Evolutionary conservation across 1,140 invertebrate genomes (phyloP), one percentile per base, ranked within the genome.

Genomic region (Mycetomoellerius zeteki): DNA sequence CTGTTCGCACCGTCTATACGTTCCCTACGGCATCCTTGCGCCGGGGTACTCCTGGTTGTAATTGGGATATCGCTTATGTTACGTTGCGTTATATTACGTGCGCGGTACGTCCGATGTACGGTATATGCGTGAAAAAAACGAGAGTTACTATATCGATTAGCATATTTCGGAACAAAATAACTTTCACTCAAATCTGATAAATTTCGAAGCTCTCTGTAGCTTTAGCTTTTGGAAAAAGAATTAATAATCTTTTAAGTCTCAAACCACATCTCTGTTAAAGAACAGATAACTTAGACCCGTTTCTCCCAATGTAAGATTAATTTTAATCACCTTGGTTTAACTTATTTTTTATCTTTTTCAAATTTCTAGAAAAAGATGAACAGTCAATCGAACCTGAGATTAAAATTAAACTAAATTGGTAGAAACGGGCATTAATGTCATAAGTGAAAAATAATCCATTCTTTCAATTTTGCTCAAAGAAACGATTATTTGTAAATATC

Each of bases 31-130:
- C 84, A 80, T 82, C 81, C 58, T 73, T 87, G 85, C 43, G 86
- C 71, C 43, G 69, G 54, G 33, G 33, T 67, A 43, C 85, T 88
- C 56, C 43, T 84, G 64, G 54, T 86, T 87, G 88, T 91, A 92
- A 90, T 89, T 91, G 90, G 88, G 67, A 56, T 81, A 90, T 88
- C 47, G 81, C 69, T 88, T 84, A 82, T 64, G 86, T 86, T 69
- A 85, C 72, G 85, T 86, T 69, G 88, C 80, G 77, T 88, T 90
- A 90, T 30, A 33, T 85, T 88, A 75, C 56, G 21, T 73, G 24
- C 24, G 27, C 76, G 24, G 30, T 64, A 62, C 30, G n/a, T 19
- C 27, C 60, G 37, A 24, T 24, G 56, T 56, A 43, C 30, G n/a
- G 27, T n/a, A 43, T 65, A 56, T 0, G 33, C 24, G 43, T 12